A percentile compares a stretch with the other conserved stretches of the same genome.
Evolutionary conservation across 2,888 invertebrate genomes (phyloP).

Genomic region (Rutpela maculata): DNA sequence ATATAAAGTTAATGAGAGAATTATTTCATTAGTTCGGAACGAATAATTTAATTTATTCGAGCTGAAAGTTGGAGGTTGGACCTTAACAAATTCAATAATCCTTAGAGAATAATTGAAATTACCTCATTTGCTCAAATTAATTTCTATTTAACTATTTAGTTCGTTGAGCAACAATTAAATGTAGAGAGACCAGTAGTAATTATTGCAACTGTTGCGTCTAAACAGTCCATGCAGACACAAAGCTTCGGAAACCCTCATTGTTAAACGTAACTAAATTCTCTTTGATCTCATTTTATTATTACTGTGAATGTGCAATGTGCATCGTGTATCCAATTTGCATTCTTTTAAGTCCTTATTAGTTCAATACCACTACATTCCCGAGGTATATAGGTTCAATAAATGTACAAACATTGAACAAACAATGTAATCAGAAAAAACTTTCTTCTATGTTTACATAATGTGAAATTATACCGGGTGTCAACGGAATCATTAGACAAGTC

Average conservation of each 20-base stretch:
- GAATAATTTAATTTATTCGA: too few species aligned
- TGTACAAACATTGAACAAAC: too few species aligned
- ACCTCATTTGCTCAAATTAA: background rate
- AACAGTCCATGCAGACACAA: background rate
- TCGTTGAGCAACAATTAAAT: background rate
- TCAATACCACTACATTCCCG: too few species aligned
- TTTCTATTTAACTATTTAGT: background rate
- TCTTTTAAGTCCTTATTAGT: background rate
- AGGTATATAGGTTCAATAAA: too few species aligned
- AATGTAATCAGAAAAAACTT: too few species aligned
- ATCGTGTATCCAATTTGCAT: background rate
- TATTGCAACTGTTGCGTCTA: background rate
- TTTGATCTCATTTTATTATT: constrained; percentile 7
- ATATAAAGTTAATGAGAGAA: too few species aligned
- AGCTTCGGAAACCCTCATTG: background rate
- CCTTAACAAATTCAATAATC: background rate
- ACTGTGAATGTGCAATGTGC: background rate
- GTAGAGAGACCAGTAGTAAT: background rate
- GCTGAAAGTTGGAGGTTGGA: background rate
- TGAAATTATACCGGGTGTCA: too few species aligned
- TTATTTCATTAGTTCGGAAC: too few species aligned
- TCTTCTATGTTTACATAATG: too few species aligned
- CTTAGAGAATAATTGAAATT: background rate
- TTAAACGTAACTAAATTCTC: background rate
- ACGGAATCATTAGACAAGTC: too few species aligned